These are phyloP conservation scores for Petrocephalus microphthalmus DNA, from an alignment of 2,113 vertebrate species.

Conservation along the genomic window DNA sequence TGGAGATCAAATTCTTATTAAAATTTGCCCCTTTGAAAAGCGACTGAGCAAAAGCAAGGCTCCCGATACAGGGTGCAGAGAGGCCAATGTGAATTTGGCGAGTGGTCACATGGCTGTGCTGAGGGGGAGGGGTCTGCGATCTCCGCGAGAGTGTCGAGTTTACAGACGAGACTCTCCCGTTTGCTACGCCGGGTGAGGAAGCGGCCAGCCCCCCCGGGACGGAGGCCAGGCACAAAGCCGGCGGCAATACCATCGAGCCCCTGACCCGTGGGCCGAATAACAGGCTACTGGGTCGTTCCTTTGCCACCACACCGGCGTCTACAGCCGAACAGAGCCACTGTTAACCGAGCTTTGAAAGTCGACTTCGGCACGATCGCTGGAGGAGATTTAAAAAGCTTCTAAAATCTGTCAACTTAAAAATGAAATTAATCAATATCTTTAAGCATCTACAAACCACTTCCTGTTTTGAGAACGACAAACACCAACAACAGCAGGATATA, in stretches of 20 bases:
- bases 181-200: neutral
- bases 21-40: neutral
- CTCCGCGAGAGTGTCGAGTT: neutral
- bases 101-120: neutral
- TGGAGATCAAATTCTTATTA: neutral
- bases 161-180: conserved; percentile 8
- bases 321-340: neutral
- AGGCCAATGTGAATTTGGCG: neutral
- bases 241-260: neutral
- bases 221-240: neutral
- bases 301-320: neutral
- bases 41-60: neutral
- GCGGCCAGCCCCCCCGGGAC: neutral
- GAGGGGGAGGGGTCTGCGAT: neutral
- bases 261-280: neutral
- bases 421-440: neutral
- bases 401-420: neutral
- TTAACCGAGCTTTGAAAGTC: neutral
- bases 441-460: neutral
- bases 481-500: neutral
- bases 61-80: neutral
- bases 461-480: neutral
- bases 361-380: neutral
- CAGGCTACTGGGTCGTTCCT: neutral
- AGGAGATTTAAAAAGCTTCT: neutral